Base-by-base conservation (phyloP, 2,888 invertebrate species). In the Plagiodera versicolora region DNA sequence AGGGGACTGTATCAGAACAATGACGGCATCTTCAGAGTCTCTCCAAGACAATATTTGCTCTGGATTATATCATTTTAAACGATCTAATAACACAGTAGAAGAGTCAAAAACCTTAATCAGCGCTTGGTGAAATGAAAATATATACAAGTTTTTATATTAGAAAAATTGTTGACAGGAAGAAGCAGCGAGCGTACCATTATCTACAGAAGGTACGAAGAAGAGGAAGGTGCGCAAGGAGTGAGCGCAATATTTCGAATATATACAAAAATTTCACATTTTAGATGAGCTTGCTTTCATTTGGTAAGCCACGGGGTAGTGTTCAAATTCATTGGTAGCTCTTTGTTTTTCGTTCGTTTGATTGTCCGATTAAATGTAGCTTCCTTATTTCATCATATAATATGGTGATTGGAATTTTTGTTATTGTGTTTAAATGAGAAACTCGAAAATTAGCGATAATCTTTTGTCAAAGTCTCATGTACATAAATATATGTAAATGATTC, bases 221-320 rank as follows among this genome's bases (percentile, higher is more conserved):
- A 64, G 79, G 55, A 79, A 78, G 72, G 74, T 75, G 17, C 75
- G 79, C 59, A 79, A 79, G 67, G 79, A 79, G 61, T 79, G 62
- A 58, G 49, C 8, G 14, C 32, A 35, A 46, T 19, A 19, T 18
- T 19, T 51, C 32, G 17, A 39, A 24, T 28, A 30, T 14, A 14
- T 6, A 24, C 24, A 10, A 8, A 35, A 10, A 19, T 52, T 19
- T 16, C 28, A 30, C 50, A 17, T 16, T 14, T 16, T 49, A 20
- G 28, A n/a, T 50, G 14, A 11, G 48, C 16, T 48, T 24, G 24
- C 24, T 19, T 48, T 28, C 11, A 14, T 39, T 39, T 39, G 39
- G 14, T 14, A 39, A 39, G 39, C 39, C 2, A 2, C 32, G 10
- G 32, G 32, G 32, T 32, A 6, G 32, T 28, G 8, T 28, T n/a